Conservation (phyloP, 1,140 invertebrate genomes). For the Leguminivora glycinivorella region DNA sequence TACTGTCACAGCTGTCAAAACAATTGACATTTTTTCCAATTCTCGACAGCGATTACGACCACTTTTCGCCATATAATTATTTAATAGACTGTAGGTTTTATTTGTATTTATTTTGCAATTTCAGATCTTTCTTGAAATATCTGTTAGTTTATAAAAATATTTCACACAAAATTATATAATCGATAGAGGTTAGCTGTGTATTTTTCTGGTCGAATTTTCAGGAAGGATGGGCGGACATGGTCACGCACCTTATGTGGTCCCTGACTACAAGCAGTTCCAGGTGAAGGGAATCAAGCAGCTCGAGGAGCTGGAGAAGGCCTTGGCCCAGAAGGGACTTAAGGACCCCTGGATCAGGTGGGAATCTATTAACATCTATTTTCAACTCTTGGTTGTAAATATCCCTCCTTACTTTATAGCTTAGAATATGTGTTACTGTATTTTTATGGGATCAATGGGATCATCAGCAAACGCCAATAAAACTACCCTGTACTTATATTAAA, state of each 20-base stretch:
- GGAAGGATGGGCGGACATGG: slow-evolving; percentile 80
- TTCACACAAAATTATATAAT: slow-evolving; percentile 15
- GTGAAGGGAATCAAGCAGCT: slow-evolving; percentile 83
- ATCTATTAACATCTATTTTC: slow-evolving; percentile 5
- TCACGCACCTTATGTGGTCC: slow-evolving; percentile 80
- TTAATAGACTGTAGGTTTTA: not conserved
- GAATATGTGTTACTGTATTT: no score
- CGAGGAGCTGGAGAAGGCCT: slow-evolving; percentile 79
- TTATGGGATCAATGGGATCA: no score
- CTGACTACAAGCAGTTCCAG: slow-evolving; percentile 86
- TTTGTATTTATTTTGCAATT: not conserved
- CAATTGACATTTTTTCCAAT: not conserved
- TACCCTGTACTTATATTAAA: no score
- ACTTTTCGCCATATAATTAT: not conserved
- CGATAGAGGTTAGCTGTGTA: slow-evolving; percentile 29
- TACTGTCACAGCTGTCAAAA: not conserved
- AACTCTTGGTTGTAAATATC: no score
- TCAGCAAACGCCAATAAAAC: no score
- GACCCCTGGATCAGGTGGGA: slow-evolving; percentile 89
- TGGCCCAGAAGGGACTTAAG: slow-evolving; percentile 85
- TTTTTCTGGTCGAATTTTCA: slow-evolving; percentile 34
- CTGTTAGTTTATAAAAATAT: not conserved
- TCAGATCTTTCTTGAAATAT: not conserved
- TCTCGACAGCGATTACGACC: not conserved
- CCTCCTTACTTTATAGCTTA: no score